These are phyloP conservation scores for Calvadosia cruxmelitensis DNA, from an alignment of 30 jellyfish, hydroid and myxozoan species.

Conservation along the genomic window DNA sequence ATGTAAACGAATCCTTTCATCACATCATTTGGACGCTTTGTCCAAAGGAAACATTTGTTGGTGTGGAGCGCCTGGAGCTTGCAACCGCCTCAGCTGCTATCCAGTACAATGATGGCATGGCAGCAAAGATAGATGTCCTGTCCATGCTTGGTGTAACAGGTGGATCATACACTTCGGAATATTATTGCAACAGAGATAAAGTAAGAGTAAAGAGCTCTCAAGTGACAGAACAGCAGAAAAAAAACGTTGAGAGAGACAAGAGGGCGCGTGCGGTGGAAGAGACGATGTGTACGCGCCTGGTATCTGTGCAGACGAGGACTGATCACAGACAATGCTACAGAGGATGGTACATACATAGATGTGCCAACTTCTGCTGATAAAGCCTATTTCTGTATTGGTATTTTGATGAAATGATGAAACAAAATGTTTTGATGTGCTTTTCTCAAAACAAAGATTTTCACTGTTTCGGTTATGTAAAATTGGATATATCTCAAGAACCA, in stretches of 20 bases:
- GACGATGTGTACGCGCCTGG: neutral
- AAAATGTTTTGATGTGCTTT: neutral
- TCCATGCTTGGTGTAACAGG: neutral
- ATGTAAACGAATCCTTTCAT: constrained; percentile 4
- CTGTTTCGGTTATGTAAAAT: neutral
- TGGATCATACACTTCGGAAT: neutral
- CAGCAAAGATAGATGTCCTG: neutral
- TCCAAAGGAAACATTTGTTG: neutral
- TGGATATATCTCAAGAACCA: no score
- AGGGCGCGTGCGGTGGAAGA: neutral
- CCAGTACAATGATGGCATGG: neutral
- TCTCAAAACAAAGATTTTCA: neutral
- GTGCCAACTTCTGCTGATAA: neutral
- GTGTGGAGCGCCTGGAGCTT: neutral
- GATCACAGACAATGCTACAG: neutral
- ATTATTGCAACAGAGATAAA: no score
- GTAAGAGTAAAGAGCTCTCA: neutral
- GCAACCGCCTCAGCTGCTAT: neutral
- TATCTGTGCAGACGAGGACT: neutral
- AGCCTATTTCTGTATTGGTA: neutral
- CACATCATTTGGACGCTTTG: neutral
- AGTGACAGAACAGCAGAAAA: neutral
- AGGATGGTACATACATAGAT: neutral
- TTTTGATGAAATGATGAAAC: neutral
- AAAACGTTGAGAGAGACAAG: neutral